Percentiles rank a stretch among this genome's conserved stretches.
Conservation (phyloP, 2,797 vertebrate species). For the Falco rusticolus region DNA sequence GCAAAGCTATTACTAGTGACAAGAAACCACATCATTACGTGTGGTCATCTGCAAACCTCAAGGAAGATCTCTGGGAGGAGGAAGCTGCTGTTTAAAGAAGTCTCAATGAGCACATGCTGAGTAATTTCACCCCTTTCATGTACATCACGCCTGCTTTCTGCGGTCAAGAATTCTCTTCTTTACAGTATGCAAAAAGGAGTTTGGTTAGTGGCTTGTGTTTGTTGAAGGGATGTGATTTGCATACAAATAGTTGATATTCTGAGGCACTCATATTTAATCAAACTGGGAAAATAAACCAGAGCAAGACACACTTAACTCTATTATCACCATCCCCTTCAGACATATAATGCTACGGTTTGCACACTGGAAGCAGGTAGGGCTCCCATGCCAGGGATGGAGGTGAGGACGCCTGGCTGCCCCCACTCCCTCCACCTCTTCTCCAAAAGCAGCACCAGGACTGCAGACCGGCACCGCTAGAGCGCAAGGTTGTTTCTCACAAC, state of each 20-base stretch:
- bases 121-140: background rate
- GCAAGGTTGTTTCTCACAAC: background rate
- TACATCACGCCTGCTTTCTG: background rate
- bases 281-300: background rate
- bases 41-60: constrained; percentile 63
- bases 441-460: background rate
- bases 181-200: background rate
- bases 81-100: constrained; percentile 22
- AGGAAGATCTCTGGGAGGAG: constrained; percentile 5
- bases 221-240: background rate
- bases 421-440: background rate
- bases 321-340: background rate
- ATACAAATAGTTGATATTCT: background rate
- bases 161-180: background rate
- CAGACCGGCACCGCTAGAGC: background rate
- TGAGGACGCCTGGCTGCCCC: background rate
- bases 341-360: background rate
- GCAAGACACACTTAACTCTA: background rate
- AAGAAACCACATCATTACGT: constrained; percentile 54
- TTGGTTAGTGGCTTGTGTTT: background rate
- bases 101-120: background rate
- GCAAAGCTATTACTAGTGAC: constrained; percentile 12
- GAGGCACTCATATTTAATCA: background rate
- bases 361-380: background rate
- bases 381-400: background rate